Percentiles rank a stretch among this genome's conserved stretches.
phyloP scores from a whole-genome alignment of 2,888 invertebrate species.

The Leucania comma region DNA sequence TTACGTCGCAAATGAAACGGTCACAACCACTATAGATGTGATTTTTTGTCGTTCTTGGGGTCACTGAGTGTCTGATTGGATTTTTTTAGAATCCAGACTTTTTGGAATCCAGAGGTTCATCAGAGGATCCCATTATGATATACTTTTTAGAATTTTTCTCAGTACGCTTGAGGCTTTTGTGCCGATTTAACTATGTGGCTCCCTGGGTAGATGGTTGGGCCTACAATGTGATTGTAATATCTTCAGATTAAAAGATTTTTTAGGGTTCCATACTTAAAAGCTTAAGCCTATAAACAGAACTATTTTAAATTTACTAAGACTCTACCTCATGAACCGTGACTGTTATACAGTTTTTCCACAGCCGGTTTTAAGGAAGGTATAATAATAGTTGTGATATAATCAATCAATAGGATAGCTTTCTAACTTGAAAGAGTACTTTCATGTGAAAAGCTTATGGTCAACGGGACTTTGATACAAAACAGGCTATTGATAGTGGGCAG shows the following conservation, averaged over 20 bases:
- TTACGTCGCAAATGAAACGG: slow-evolving; percentile 81
- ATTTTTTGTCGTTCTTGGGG: slow-evolving; percentile 68
- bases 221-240: not conserved
- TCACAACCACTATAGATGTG: slow-evolving; percentile 67
- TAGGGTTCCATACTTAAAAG: too few relatives aligned
- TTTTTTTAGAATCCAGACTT: slow-evolving; percentile 55
- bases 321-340: too few relatives aligned
- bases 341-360: too few relatives aligned
- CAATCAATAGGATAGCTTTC: not conserved
- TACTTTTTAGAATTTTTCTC: slow-evolving; percentile 35
- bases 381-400: too few relatives aligned
- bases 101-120: slow-evolving; percentile 46
- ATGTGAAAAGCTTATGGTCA: not conserved
- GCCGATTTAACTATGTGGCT: slow-evolving; percentile 6
- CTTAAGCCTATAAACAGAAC: too few relatives aligned
- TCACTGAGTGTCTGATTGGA: slow-evolving; percentile 64
- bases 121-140: slow-evolving; percentile 49
- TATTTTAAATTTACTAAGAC: too few relatives aligned
- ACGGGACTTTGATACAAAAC: not conserved
- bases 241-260: not conserved
- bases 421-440: not conserved
- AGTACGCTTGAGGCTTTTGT: slow-evolving; percentile 31
- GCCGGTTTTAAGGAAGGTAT: too few relatives aligned
- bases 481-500: not conserved
- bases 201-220: not conserved